Evolutionary conservation across 2,113 vertebrate genomes (phyloP), one percentile per base, ranked within the genome.

Genomic region (Nannobrachium achirus): DNA sequence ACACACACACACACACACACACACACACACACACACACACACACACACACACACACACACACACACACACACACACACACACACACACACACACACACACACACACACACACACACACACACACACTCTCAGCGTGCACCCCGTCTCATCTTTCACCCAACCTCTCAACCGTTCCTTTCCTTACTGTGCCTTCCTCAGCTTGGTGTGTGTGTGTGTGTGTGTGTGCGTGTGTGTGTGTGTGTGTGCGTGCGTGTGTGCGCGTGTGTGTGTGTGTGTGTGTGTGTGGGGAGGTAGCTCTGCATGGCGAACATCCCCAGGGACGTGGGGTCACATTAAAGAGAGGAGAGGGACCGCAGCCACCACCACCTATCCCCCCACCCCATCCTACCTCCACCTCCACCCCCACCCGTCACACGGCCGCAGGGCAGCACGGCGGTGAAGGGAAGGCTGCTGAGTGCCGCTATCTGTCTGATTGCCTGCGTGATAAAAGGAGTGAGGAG

Each of bases 401-500:
- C 25, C 25, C 25, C 25, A 25, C 25, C 25, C 25, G 4, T 25
- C 25, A 25, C 25, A 2, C 25, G 4, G 25, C 25, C 25, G 25
- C 25, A 25, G 25, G 25, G 25, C 25, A 25, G n/a, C 25, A 25
- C 25, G 25, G 2, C 25, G 66, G 58, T 46, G 40, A 16, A 63
- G 56, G 56, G 81, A 57, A 45, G 38, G 50, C 57, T 83, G 66
- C 70, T 73, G 60, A 66, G 81, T 48, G 10, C 48, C 3, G 13
- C 76, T 82, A 81, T 89, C 82, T 67, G 14, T 82, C 53, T 60
- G 87, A 87, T 82, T 64, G 57, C 44, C 73, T 45, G 42, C 20
- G 52, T 55, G 88, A 87, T 89, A 82, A 85, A 75, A 75, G 52
- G 60, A 79, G 80, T 67, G 72, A 79, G 84, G 77, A 60, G 78